phyloP scores from a whole-genome alignment of 2,888 invertebrate species.

The Colletes collaris region DNA sequence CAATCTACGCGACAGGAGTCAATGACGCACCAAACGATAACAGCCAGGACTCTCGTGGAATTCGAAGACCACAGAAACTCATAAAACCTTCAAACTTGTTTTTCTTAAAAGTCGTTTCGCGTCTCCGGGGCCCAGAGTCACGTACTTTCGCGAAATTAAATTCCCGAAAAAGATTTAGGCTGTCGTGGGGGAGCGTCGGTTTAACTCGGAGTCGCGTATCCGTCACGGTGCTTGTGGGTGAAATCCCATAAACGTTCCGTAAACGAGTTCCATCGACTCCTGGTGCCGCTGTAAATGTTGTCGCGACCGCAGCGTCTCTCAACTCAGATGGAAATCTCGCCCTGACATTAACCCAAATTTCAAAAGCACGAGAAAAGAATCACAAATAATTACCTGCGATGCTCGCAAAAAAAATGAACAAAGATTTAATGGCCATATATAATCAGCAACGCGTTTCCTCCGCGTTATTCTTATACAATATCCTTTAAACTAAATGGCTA shows the following conservation, averaged over 20 bases:
- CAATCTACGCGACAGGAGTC: background rate
- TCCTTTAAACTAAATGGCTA: too few relatives aligned
- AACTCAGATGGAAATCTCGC: constrained; percentile 25
- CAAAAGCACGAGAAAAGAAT: background rate
- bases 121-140: background rate
- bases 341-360: constrained; percentile 26
- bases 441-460: too few relatives aligned
- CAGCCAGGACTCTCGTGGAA: background rate
- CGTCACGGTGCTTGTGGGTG: constrained; percentile 18
- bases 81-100: constrained; percentile 31
- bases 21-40: background rate
- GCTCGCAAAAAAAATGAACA: background rate
- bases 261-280: constrained; percentile 47
- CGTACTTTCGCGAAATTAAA: constrained; percentile 31
- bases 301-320: background rate
- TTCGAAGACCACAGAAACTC: background rate
- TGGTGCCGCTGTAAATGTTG: constrained; percentile 24
- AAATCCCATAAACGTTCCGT: constrained; percentile 37
- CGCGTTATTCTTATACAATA: too few relatives aligned
- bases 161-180: constrained; percentile 32
- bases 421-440: background rate
- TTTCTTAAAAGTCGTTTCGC: background rate
- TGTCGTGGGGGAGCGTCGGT: constrained; percentile 14
- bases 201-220: constrained; percentile 18
- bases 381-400: background rate